Conservation (phyloP, 2,797 vertebrate species). For the Rhadinocentrus ornatus region DNA sequence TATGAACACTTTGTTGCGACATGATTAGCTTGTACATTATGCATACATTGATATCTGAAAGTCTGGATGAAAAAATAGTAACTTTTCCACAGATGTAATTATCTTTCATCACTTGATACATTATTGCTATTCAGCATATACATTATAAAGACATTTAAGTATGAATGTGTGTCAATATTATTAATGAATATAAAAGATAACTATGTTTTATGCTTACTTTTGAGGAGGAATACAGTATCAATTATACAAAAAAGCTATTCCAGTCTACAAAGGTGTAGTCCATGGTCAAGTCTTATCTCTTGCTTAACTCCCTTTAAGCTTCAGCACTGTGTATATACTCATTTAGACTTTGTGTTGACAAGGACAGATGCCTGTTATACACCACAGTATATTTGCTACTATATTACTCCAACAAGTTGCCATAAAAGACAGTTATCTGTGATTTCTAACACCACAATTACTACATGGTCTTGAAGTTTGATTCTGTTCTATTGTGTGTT, state of each 20-base stretch:
- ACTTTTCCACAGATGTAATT: constrained; percentile 6
- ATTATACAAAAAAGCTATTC: background rate
- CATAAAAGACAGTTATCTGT: constrained; percentile 55
- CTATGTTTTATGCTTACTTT: constrained; percentile 22
- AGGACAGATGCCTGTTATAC: constrained; percentile 44
- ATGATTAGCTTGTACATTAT: background rate
- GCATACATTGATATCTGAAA: background rate
- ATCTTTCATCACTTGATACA: constrained; percentile 9
- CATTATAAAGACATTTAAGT: background rate
- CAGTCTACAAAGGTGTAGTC: background rate
- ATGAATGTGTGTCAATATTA: constrained; percentile 4
- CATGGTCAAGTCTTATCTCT: background rate
- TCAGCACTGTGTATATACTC: constrained; percentile 7
- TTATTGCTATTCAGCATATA: constrained; percentile 5
- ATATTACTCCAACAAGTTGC: constrained; percentile 63
- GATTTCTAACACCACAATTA: constrained; percentile 70
- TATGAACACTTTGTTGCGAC: constrained; percentile 7
- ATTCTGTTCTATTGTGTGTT: constrained; percentile 67
- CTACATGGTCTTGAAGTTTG: constrained; percentile 51
- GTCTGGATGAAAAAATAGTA: background rate
- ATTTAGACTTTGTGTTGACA: constrained; percentile 41
- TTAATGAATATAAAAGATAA: constrained; percentile 26
- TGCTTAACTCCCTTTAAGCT: constrained; percentile 23
- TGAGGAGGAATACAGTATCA: background rate
- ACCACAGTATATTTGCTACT: constrained; percentile 48